phyloP scores from a whole-genome alignment of 2,888 invertebrate genomes.

The Platycheirus rosarum region DNA sequence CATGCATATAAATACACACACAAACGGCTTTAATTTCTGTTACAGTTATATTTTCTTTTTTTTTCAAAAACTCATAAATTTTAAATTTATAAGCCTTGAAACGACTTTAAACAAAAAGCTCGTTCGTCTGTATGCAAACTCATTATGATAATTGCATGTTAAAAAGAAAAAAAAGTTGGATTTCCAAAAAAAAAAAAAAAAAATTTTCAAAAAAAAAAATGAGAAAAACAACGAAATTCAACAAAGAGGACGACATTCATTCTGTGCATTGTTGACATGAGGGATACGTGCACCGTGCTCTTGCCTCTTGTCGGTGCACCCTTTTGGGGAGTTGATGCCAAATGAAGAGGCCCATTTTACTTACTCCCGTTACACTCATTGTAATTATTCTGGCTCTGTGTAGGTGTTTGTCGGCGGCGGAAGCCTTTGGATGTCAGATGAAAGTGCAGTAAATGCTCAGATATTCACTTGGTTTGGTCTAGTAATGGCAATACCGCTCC shows the following conservation, averaged over 20 bases:
- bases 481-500: slow-evolving; percentile 44
- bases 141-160: slow-evolving; percentile 74
- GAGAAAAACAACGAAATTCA: slow-evolving; percentile 38
- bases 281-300: slow-evolving; percentile 54
- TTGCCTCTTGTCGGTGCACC: slow-evolving; percentile 18
- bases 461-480: slow-evolving; percentile 57
- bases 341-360: slow-evolving; percentile 67
- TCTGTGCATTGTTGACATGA: slow-evolving; percentile 67
- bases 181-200: slow-evolving; percentile 27
- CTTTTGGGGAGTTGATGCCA: slow-evolving; percentile 60
- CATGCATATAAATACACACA: too few relatives aligned
- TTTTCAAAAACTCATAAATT: slow-evolving; percentile 3
- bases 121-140: slow-evolving; percentile 67
- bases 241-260: slow-evolving; percentile 69
- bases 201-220: slow-evolving; percentile 5
- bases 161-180: slow-evolving; percentile 45
- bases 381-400: slow-evolving; percentile 66
- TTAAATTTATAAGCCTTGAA: slow-evolving; percentile 33
- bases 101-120: slow-evolving; percentile 42
- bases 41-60: not conserved
- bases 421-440: slow-evolving; percentile 48
- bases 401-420: slow-evolving; percentile 49
- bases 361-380: slow-evolving; percentile 65
- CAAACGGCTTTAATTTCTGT: too few relatives aligned
- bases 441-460: slow-evolving; percentile 63